These are phyloP conservation scores for Leptodirus hochenwartii DNA, from an alignment of 2,888 invertebrate species.

Conservation along the genomic window DNA sequence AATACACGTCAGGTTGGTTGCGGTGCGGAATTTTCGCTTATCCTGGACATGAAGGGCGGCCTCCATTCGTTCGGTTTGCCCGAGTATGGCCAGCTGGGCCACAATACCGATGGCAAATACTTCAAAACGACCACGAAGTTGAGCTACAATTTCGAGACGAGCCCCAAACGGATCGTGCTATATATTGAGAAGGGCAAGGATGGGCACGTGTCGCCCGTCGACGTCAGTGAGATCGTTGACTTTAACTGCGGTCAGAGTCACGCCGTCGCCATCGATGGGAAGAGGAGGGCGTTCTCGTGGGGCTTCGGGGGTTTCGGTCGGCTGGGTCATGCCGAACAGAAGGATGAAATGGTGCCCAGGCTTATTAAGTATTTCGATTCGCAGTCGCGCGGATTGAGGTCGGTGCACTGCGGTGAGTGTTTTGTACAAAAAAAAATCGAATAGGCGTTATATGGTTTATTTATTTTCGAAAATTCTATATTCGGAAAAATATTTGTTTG, in stretches of 20 bases:
- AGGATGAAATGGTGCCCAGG: slow-evolving; percentile 69
- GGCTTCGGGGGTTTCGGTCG: slow-evolving; percentile 92
- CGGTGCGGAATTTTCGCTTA: slow-evolving; percentile 85
- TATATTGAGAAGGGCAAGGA: slow-evolving; percentile 81
- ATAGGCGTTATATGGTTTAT: too few relatives aligned
- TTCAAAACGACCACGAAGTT: slow-evolving; percentile 80
- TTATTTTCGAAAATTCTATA: too few relatives aligned
- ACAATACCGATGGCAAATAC: slow-evolving; percentile 90
- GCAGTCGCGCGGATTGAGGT: slow-evolving; percentile 64
- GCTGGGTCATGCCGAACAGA: slow-evolving; percentile 81
- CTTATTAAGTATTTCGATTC: slow-evolving; percentile 79
- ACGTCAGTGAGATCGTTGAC: slow-evolving; percentile 74
- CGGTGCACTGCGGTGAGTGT: slow-evolving; percentile 74
- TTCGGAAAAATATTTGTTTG: too few relatives aligned
- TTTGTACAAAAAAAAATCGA: too few relatives aligned
- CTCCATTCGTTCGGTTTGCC: slow-evolving; percentile 84
- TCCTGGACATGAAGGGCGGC: slow-evolving; percentile 75
- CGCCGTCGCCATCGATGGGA: slow-evolving; percentile 75
- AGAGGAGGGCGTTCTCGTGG: slow-evolving; percentile 83
- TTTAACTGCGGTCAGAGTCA: slow-evolving; percentile 86
- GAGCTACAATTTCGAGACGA: slow-evolving; percentile 68
- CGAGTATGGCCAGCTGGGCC: slow-evolving; percentile 81
- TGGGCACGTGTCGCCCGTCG: slow-evolving; percentile 65
- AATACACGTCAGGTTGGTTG: slow-evolving; percentile 48
- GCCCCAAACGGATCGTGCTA: slow-evolving; percentile 66